These are phyloP conservation scores for Liposcelis brunnea DNA, from an alignment of 2,888 invertebrate species.

Conservation along the genomic window DNA sequence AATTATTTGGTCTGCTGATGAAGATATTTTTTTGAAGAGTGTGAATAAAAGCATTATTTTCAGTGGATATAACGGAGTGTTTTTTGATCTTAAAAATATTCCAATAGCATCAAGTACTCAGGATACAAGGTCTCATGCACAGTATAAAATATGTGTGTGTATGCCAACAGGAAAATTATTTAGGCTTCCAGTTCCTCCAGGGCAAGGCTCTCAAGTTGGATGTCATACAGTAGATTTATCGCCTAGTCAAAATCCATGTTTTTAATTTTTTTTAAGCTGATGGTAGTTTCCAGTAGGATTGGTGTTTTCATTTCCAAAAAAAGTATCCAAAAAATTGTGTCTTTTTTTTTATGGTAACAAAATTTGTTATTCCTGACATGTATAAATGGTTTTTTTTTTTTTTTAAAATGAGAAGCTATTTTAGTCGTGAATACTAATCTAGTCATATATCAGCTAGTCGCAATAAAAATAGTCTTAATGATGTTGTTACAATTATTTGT, in stretches of 20 bases:
- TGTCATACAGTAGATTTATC: conserved; percentile 45
- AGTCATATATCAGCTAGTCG: too few species aligned
- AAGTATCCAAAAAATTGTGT: too few species aligned
- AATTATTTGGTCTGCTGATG: conserved; percentile 57
- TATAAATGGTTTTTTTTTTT: too few species aligned
- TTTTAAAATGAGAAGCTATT: too few species aligned
- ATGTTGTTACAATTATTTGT: too few species aligned
- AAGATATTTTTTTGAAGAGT: conserved; percentile 58
- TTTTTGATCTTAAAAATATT: conserved; percentile 49
- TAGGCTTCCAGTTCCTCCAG: conserved; percentile 50
- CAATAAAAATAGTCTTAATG: too few species aligned
- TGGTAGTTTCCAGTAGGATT: too few species aligned
- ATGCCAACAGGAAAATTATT: conserved; percentile 79
- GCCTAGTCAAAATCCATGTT: conserved; percentile 44
- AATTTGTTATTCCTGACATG: too few species aligned
- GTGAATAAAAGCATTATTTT: conserved; percentile 56
- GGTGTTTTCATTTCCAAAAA: too few species aligned
- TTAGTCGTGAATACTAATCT: too few species aligned
- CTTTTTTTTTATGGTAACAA: too few species aligned
- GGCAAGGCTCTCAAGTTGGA: conserved; percentile 31
- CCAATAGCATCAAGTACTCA: conserved; percentile 41
- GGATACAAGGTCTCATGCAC: conserved; percentile 27
- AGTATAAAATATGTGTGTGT: conserved; percentile 78
- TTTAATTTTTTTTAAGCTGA: background rate
- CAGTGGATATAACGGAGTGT: conserved; percentile 50